Percentiles rank a stretch among this genome's conserved stretches.
Conservation (phyloP, 2,113 vertebrate genomes). For the Microtus pennsylvanicus region DNA sequence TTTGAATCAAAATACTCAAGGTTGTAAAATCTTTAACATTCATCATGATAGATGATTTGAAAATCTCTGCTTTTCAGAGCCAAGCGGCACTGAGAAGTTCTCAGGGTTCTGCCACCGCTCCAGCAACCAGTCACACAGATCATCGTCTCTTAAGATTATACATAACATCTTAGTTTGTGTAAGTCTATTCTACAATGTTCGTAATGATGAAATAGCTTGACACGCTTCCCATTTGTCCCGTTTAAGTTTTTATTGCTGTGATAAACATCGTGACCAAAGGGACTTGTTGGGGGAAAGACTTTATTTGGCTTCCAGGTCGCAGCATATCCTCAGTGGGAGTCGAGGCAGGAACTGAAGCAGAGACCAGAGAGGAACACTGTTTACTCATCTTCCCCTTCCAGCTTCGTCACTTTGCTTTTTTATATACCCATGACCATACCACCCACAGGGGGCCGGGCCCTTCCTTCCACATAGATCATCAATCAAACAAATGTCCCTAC, state of each 20-base stretch:
- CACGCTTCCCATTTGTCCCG: not conserved
- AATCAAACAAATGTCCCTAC: not conserved
- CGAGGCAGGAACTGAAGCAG: not conserved
- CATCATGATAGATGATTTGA: not conserved
- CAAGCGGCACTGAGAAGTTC: not conserved
- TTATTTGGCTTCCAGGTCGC: not conserved
- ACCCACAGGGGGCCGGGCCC: not conserved
- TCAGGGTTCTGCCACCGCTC: not conserved
- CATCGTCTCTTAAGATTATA: not conserved
- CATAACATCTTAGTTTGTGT: not conserved
- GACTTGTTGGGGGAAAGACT: not conserved
- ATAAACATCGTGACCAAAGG: not conserved
- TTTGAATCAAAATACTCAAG: slow-evolving; percentile 29
- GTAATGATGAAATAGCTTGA: not conserved
- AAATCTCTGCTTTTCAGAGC: slow-evolving; percentile 44
- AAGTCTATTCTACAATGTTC: not conserved
- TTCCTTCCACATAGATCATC: not conserved
- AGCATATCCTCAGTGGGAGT: not conserved
- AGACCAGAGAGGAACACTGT: not conserved
- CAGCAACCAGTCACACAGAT: not conserved
- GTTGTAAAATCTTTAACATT: not conserved
- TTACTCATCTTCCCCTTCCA: too few relatives aligned
- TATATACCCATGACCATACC: too few relatives aligned
- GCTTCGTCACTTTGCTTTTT: not conserved
- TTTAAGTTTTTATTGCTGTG: not conserved